phyloP scores from a whole-genome alignment of 2,113 vertebrate species.

The Proterorhinus semilunaris region DNA sequence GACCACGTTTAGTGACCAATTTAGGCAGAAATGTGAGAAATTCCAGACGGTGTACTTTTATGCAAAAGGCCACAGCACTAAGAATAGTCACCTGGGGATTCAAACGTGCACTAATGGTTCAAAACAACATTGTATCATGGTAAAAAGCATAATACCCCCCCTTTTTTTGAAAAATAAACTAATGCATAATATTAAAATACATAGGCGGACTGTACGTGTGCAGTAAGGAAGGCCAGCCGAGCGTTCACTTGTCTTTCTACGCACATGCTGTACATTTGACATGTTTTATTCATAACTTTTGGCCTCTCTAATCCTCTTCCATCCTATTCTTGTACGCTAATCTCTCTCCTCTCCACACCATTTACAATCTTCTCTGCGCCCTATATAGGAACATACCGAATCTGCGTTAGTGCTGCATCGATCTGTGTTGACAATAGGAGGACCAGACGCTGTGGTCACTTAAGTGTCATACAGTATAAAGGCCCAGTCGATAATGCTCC shows the following conservation, averaged over 20 bases:
- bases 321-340: neutral
- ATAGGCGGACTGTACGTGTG: neutral
- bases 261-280: neutral
- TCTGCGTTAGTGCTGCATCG: neutral
- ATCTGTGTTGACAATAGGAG: slow-evolving; percentile 9
- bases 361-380: neutral
- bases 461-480: neutral
- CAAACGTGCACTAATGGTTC: too few species aligned
- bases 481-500: slow-evolving; percentile 4
- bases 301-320: slow-evolving; percentile 16
- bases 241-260: neutral
- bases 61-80: too few species aligned
- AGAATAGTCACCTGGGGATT: too few species aligned
- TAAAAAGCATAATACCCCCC: too few species aligned
- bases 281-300: slow-evolving; percentile 32
- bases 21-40: too few species aligned
- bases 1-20: too few species aligned
- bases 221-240: neutral
- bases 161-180: neutral
- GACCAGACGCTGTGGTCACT: neutral
- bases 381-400: slow-evolving; percentile 11
- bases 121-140: too few species aligned
- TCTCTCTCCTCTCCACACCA: neutral
- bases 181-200: neutral
- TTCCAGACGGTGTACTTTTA: too few species aligned